Conservation (phyloP, 1,140 invertebrate species). For the Zophobas morio region DNA sequence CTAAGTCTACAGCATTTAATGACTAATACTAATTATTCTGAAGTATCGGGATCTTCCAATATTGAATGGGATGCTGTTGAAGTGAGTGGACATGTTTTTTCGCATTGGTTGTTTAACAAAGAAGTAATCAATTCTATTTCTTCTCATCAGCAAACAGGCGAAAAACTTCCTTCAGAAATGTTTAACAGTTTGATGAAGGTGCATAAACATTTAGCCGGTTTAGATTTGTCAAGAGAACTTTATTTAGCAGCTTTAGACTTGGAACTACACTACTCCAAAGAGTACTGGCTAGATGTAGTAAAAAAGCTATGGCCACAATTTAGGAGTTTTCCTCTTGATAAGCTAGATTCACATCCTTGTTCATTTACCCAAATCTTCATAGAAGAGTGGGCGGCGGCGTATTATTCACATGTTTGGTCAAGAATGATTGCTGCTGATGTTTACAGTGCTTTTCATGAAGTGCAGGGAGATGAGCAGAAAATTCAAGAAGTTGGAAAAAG, state of each 20-base stretch:
- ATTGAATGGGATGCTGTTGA: constrained; percentile 93
- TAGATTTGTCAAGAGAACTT: constrained; percentile 84
- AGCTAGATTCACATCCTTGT: constrained; percentile 85
- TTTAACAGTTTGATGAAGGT: constrained; percentile 76
- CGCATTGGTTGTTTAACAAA: constrained; percentile 84
- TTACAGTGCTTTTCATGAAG: constrained; percentile 87
- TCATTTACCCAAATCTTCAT: constrained; percentile 83
- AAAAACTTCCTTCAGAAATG: constrained; percentile 77
- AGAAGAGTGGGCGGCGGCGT: constrained; percentile 81
- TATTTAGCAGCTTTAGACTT: constrained; percentile 90
- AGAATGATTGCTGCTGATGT: constrained; percentile 92
- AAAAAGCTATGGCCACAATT: constrained; percentile 84
- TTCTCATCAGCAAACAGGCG: constrained; percentile 81
- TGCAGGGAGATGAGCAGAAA: constrained; percentile 70
- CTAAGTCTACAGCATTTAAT: constrained; percentile 86
- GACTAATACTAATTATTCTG: constrained; percentile 84
- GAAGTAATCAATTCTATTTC: constrained; percentile 79
- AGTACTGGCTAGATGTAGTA: constrained; percentile 87
- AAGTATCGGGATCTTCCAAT: constrained; percentile 87
- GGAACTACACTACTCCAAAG: constrained; percentile 82
- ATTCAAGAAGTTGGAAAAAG: constrained; percentile 74
- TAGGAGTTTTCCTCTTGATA: constrained; percentile 80
- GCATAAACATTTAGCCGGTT: constrained; percentile 82
- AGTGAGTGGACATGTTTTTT: constrained; percentile 85
- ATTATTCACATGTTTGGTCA: constrained; percentile 86